These are phyloP conservation scores for Tineola bisselliella DNA, from an alignment of 2,888 invertebrate genomes.

Conservation along the genomic window DNA sequence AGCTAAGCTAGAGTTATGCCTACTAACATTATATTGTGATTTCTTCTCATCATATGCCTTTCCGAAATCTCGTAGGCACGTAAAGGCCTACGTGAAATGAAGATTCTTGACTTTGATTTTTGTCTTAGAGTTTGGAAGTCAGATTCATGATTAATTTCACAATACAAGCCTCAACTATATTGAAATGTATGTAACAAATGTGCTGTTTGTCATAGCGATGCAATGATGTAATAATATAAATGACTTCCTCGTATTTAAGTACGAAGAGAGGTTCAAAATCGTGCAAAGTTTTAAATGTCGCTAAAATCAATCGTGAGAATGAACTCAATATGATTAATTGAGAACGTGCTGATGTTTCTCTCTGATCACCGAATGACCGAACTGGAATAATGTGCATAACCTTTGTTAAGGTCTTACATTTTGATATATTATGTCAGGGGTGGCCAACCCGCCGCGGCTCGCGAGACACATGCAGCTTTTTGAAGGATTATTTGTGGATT, in stretches of 20 bases:
- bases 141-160: no score
- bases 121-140: no score
- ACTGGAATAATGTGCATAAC: background rate
- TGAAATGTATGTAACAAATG: background rate
- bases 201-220: background rate
- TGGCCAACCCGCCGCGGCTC: no score
- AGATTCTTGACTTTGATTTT: no score
- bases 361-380: background rate
- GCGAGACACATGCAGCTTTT: no score
- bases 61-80: no score
- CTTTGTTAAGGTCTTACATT: background rate
- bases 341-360: background rate
- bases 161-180: no score
- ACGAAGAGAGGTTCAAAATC: conserved; percentile 13
- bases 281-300: conserved; percentile 19
- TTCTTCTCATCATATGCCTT: no score
- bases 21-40: no score
- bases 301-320: conserved; percentile 16
- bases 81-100: no score
- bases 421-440: background rate
- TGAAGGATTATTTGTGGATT: no score
- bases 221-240: background rate
- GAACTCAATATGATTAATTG: conserved; percentile 17
- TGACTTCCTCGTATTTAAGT: background rate
- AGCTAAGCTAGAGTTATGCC: no score